Percentiles rank a stretch among this genome's conserved stretches.
These are phyloP conservation scores for Aethina tumida DNA, from an alignment of 1,140 invertebrate species.

Conservation along the genomic window DNA sequence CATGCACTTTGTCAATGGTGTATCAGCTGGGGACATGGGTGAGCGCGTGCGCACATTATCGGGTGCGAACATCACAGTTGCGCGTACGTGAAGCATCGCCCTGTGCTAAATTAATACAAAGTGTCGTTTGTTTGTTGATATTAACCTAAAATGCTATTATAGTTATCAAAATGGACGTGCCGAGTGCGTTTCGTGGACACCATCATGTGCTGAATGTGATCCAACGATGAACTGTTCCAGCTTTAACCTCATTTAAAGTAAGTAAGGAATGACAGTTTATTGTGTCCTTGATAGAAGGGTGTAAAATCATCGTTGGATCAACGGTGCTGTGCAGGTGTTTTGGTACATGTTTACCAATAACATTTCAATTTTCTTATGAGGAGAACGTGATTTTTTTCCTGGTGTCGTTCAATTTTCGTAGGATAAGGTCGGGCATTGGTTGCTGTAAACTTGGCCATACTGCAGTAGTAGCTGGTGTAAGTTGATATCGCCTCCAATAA, in stretches of 20 bases:
- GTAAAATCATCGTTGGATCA: conserved; percentile 9
- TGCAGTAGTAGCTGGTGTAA: too few species aligned
- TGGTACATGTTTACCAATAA: too few species aligned
- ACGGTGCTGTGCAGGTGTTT: conserved; percentile 5
- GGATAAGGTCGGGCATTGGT: too few species aligned
- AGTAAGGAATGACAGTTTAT: conserved; percentile 27
- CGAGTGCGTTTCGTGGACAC: conserved; percentile 11
- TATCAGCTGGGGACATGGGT: conserved; percentile 11
- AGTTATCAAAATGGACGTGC: conserved; percentile 18
- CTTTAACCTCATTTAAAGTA: conserved; percentile 30
- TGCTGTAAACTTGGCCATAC: too few species aligned
- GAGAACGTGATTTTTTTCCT: too few species aligned
- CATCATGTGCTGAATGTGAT: conserved; percentile 11
- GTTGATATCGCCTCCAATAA: too few species aligned
- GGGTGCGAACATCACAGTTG: conserved; percentile 11
- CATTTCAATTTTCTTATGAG: too few species aligned
- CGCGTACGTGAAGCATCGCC: conserved; percentile 30
- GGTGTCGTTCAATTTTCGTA: too few species aligned
- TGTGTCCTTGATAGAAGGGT: conserved; percentile 29
- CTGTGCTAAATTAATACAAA: conserved; percentile 27
- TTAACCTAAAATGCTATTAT: conserved; percentile 26
- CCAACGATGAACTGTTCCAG: conserved; percentile 13
- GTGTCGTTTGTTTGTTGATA: conserved; percentile 31
- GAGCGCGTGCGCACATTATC: conserved; percentile 13
- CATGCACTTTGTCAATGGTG: too few species aligned